Base-by-base conservation (phyloP, 1,140 invertebrate species). In the Leptopilina boulardi region DNA sequence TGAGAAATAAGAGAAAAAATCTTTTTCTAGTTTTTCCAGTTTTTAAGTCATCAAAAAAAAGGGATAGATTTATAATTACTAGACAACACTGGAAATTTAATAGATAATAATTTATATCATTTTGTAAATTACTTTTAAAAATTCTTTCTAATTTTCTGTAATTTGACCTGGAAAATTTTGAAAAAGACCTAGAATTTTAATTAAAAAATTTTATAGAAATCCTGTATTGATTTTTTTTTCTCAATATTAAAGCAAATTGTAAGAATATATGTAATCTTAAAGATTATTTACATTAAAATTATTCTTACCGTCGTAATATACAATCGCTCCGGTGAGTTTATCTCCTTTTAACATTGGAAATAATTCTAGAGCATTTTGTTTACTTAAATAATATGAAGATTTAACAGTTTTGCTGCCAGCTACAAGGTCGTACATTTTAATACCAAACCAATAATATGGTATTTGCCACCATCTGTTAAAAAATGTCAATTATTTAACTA, bases 371-470 rank as follows among this genome's bases (percentile, higher is more conserved):
- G 99, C 98, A 86, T 97, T 95, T 82, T 95, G 94, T 91, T 99
- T 99, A 19, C 96, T 96, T 21, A 99, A 92, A 85, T 96, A 96
- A 91, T 99, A 99, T 4, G 98, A 99, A 76, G 95, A 95, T 91
- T 99, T 99, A 0, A 99, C 94, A 78, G 97, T 97, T 89, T 99
- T 96, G 80, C 94, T 95, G 2, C 99, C 99, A 47, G 99, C 98
- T 1, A 99, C 98, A 38, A 99, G 86, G 92, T 99, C 99, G 90
- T 99, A 99, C 92, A 95, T 95, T 92, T 99, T 99, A 80, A 99
- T 99, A 79, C 99, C 99, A 84, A 96, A 94, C 98, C 98, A 99
- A 88, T 95, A 99, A 88, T 99, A 99, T 0, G 99, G 99, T 21
- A 99, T 94, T 92, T 99, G 98, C 98, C 98, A 99, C 95, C 96